Conservation (phyloP, 2,797 vertebrate genomes). For the Rhinophrynus dorsalis region DNA sequence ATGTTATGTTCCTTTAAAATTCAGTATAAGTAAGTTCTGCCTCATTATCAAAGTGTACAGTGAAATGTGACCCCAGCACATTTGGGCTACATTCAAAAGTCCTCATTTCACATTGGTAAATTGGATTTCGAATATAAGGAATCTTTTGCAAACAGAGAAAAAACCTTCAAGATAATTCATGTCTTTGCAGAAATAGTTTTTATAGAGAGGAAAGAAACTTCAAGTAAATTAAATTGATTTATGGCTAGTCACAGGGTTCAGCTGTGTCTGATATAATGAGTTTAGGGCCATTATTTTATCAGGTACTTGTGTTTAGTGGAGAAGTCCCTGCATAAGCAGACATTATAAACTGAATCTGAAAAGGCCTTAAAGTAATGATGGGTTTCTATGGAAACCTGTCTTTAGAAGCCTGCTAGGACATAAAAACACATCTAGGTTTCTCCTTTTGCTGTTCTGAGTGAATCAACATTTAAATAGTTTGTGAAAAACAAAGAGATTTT, state of each 20-base stretch:
- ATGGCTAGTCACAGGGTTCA: background rate
- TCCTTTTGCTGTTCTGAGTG: slow-evolving; percentile 12
- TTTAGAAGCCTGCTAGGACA: slow-evolving; percentile 59
- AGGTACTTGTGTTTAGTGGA: slow-evolving; percentile 18
- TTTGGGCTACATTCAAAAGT: too few species aligned
- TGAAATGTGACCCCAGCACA: too few species aligned
- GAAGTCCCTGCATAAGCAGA: slow-evolving; percentile 23
- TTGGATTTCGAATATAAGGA: background rate
- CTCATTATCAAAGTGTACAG: too few species aligned
- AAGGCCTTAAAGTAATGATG: slow-evolving; percentile 55
- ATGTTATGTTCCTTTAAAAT: too few species aligned
- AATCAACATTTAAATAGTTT: slow-evolving; percentile 13
- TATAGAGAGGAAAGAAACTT: background rate
- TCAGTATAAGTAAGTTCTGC: too few species aligned
- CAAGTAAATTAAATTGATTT: slow-evolving; percentile 6
- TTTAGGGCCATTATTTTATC: slow-evolving; percentile 12
- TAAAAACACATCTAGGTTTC: slow-evolving; percentile 47
- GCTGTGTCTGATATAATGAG: background rate
- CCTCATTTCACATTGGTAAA: background rate
- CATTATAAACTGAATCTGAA: slow-evolving; percentile 29
- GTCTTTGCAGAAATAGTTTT: background rate
- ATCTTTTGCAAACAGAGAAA: background rate
- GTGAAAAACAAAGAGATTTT: slow-evolving; percentile 9
- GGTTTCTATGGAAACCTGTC: slow-evolving; percentile 70
- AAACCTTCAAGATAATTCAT: background rate